These are phyloP conservation scores for Malurus melanocephalus DNA, from an alignment of 2,113 vertebrate species.

Conservation along the genomic window DNA sequence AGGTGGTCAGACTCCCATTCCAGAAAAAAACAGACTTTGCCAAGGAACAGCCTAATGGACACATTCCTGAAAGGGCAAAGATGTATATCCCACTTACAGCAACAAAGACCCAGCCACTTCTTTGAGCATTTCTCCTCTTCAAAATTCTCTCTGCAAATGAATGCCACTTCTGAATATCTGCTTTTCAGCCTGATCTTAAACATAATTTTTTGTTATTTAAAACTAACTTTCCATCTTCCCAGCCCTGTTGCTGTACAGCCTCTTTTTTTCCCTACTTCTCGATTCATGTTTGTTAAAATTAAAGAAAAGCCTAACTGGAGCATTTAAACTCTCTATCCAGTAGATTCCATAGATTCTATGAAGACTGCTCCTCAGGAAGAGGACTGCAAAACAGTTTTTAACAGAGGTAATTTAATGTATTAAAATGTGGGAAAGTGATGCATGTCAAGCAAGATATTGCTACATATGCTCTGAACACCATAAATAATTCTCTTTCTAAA, in stretches of 20 bases:
- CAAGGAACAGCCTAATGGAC: background rate
- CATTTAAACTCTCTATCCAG: background rate
- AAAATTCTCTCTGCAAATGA: background rate
- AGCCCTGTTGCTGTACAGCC: background rate
- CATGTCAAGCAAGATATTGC: background rate
- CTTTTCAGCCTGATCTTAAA: background rate
- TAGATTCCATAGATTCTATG: background rate
- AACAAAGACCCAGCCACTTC: background rate
- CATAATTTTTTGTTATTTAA: background rate
- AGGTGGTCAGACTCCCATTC: background rate
- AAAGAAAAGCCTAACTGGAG: background rate
- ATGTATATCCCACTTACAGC: background rate
- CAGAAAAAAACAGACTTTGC: background rate
- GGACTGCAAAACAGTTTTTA: background rate
- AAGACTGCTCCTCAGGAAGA: accelerated
- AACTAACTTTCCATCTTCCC: background rate
- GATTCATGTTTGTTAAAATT: background rate
- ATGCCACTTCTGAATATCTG: background rate
- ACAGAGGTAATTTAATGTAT: slow-evolving; percentile 25
- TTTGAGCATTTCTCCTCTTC: accelerated
- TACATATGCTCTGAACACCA: background rate
- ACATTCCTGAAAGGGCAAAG: background rate
- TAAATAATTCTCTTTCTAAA: background rate
- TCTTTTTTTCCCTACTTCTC: background rate
- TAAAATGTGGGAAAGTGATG: background rate